Percentiles rank a stretch among this genome's conserved stretches.
Conservation (phyloP, 2,888 invertebrate species). For the Teleiodes luculella region DNA sequence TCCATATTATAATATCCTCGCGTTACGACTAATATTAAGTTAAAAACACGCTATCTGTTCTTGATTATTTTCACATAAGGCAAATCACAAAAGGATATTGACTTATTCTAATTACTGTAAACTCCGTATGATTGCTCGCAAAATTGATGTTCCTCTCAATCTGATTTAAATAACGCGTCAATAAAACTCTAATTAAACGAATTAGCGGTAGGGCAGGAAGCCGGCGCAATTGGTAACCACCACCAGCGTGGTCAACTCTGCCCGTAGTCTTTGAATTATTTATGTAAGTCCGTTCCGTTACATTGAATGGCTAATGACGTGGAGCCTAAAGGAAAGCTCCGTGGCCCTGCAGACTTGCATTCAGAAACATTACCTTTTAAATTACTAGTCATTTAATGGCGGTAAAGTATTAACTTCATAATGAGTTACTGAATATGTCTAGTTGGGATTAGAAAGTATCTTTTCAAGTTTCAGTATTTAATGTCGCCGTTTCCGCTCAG, state of each 20-base stretch:
- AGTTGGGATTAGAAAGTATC: too few species aligned
- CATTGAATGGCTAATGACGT: constrained; percentile 68
- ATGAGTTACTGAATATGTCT: not conserved
- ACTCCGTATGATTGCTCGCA: not conserved
- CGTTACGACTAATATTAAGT: too few species aligned
- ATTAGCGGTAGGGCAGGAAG: constrained; percentile 50
- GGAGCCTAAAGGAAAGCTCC: constrained; percentile 13
- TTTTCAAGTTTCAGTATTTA: too few species aligned
- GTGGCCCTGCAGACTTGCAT: not conserved
- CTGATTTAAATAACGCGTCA: constrained; percentile 46
- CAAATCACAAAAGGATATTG: too few species aligned
- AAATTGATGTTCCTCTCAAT: not conserved
- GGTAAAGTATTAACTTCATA: not conserved
- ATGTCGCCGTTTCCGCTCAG: too few species aligned
- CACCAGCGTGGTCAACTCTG: constrained; percentile 22
- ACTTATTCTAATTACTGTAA: not conserved
- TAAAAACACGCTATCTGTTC: too few species aligned
- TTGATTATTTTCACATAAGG: too few species aligned
- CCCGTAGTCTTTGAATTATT: constrained; percentile 55
- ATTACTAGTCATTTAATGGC: too few species aligned
- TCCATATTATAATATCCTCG: too few species aligned
- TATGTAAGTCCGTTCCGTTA: constrained; percentile 65
- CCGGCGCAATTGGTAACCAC: constrained; percentile 23
- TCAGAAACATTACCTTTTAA: not conserved
- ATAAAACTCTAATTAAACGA: constrained; percentile 34